A percentile compares a stretch with the other conserved stretches of the same genome.
Conservation (phyloP, 2,113 vertebrate genomes). For the Falco punctatus region DNA sequence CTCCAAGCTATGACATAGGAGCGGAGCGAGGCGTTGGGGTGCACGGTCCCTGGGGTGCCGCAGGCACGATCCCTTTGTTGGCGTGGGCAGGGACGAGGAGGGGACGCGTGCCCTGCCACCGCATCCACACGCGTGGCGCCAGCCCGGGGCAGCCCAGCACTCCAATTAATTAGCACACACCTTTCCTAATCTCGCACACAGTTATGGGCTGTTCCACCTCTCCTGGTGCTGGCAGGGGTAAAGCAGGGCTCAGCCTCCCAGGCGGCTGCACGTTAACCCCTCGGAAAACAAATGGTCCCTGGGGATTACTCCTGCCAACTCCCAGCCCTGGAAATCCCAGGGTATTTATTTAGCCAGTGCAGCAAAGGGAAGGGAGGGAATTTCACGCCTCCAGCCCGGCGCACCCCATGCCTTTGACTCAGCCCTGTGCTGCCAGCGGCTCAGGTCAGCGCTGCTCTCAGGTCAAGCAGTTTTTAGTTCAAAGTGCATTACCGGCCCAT, state of each 20-base stretch:
- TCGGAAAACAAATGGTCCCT: not conserved
- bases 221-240: not conserved
- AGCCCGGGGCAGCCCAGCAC: not conserved
- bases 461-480: not conserved
- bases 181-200: not conserved
- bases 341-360: rapidly evolving
- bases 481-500: not conserved
- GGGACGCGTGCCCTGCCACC: not conserved
- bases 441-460: not conserved
- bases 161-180: slow-evolving; percentile 5
- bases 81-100: not conserved
- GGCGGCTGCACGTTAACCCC: not conserved
- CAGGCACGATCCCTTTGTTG: not conserved
- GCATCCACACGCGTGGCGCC: not conserved
- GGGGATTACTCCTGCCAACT: not conserved
- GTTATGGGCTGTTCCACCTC: slow-evolving; percentile 45
- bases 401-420: not conserved
- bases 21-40: not conserved
- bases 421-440: not conserved
- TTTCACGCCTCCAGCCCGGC: not conserved
- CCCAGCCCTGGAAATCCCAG: not conserved
- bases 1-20: slow-evolving; percentile 35
- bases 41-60: not conserved
- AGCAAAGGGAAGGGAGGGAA: not conserved
- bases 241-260: not conserved